Percentiles rank a stretch among this genome's conserved stretches.
These are phyloP conservation scores for Erethizon dorsatum DNA, from an alignment of 2,797 vertebrate genomes.

Conservation along the genomic window DNA sequence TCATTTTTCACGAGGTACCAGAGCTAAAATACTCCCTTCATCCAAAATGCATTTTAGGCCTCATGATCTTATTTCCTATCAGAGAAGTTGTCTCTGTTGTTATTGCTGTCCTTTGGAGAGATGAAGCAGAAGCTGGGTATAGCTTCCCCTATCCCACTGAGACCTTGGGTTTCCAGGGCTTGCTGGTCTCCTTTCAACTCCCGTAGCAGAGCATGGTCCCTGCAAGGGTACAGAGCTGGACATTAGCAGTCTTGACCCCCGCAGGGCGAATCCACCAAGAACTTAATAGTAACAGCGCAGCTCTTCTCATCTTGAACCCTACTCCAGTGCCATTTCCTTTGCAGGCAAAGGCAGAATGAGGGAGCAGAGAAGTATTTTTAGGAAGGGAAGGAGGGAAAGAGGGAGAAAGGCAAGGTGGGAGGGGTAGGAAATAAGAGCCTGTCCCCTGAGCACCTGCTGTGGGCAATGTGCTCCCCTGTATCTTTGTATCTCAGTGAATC, in stretches of 20 bases:
- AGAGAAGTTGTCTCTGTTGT: background rate
- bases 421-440: background rate
- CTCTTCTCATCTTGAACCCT: background rate
- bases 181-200: background rate
- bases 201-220: background rate
- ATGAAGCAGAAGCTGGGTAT: background rate
- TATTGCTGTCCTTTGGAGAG: background rate
- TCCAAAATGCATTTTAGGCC: background rate
- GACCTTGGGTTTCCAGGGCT: background rate
- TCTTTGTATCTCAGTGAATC: background rate
- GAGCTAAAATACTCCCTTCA: background rate
- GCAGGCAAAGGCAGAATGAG: background rate
- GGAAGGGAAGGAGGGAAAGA: background rate
- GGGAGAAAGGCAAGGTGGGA: background rate
- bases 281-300: background rate
- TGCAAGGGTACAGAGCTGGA: background rate
- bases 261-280: background rate
- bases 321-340: background rate
- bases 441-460: background rate
- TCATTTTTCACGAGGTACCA: background rate
- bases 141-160: background rate
- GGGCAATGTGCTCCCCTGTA: rapidly evolving
- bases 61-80: background rate
- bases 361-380: background rate
- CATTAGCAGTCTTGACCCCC: background rate